Evolutionary conservation across 2,797 vertebrate genomes (phyloP).

Genomic region (Sebastes trivittatus): DNA sequence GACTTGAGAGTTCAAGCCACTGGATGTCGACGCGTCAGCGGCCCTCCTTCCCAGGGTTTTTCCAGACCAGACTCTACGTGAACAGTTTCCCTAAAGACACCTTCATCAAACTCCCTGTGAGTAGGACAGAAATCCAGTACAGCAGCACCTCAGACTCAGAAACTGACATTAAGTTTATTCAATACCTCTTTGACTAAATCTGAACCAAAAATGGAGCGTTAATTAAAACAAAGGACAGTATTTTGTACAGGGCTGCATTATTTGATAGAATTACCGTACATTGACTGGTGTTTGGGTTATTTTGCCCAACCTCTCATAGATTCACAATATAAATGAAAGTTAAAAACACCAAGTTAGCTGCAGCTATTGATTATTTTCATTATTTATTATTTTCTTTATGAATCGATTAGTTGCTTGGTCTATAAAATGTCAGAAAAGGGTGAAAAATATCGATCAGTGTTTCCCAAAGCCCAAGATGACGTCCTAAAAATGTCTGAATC

Average conservation of each 20-base stretch:
- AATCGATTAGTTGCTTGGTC: no score
- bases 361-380: no score
- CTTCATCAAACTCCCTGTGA: slow-evolving; percentile 90
- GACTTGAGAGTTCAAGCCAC: slow-evolving; percentile 63
- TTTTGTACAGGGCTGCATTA: background rate
- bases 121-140: background rate
- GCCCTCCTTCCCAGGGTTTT: slow-evolving; percentile 85
- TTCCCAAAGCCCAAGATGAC: no score
- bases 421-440: no score
- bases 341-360: no score
- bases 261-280: background rate
- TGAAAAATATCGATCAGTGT: no score
- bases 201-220: background rate
- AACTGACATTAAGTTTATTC: background rate
- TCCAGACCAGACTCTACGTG: slow-evolving; percentile 81
- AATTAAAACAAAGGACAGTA: background rate
- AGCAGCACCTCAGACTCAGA: background rate
- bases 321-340: background rate
- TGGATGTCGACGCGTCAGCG: slow-evolving; percentile 80
- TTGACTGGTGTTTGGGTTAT: background rate
- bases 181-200: background rate
- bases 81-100: slow-evolving; percentile 84
- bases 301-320: background rate
- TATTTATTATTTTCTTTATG: no score
- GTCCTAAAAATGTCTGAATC: no score